phyloP scores from a whole-genome alignment of 2,797 vertebrate genomes.

The Emydoidea blandingii region DNA sequence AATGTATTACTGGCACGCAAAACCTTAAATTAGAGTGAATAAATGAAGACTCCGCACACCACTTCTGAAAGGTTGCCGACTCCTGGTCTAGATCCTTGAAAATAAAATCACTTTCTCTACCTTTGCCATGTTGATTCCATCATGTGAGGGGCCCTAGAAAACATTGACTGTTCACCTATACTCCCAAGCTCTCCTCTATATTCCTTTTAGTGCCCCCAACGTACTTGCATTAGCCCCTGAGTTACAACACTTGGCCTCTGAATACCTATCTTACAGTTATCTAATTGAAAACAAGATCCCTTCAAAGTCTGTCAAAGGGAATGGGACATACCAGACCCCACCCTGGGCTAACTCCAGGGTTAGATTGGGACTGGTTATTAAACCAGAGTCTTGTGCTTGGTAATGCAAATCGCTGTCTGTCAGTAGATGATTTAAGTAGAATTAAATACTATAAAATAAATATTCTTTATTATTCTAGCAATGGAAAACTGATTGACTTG shows the following conservation, averaged over 20 bases:
- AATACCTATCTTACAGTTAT: background rate
- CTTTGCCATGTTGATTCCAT: background rate
- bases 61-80: no score
- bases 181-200: background rate
- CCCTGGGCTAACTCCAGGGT: rapidly evolving
- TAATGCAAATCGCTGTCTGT: rapidly evolving
- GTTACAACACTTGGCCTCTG: background rate
- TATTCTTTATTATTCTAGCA: rapidly evolving
- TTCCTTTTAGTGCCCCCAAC: background rate
- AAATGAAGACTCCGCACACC: no score
- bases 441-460: background rate
- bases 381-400: background rate
- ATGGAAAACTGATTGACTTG: background rate
- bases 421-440: background rate
- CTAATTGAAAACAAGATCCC: constrained; percentile 5
- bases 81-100: background rate
- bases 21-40: no score
- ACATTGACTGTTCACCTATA: background rate
- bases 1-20: no score
- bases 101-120: background rate
- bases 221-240: constrained; percentile 15
- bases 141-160: background rate
- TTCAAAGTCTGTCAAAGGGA: background rate
- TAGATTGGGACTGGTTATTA: background rate
- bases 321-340: background rate